Conservation (phyloP, 2,888 invertebrate genomes). For the Palloptera scutellata region DNA sequence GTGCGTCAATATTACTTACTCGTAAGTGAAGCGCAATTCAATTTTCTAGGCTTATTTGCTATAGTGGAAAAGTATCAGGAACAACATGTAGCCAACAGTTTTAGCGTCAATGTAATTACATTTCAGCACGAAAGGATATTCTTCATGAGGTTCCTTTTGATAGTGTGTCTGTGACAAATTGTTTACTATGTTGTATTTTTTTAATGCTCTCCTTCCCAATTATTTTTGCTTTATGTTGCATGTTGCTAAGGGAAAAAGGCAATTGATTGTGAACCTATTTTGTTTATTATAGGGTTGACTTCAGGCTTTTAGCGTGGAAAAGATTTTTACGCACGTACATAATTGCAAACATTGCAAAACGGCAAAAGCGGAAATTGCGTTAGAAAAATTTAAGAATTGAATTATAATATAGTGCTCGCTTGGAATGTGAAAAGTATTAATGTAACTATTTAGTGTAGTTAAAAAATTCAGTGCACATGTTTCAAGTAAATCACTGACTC, state of each 20-base stretch:
- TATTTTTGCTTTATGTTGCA: background rate
- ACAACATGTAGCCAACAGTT: background rate
- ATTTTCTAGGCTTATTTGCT: slow-evolving; percentile 22
- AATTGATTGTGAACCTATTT: background rate
- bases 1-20: slow-evolving; percentile 3
- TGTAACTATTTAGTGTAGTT: too few species aligned
- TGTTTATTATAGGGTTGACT: background rate
- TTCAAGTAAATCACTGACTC: too few species aligned
- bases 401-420: too few species aligned
- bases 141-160: background rate
- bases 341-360: too few species aligned
- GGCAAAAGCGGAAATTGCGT: too few species aligned
- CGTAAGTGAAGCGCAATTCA: slow-evolving; percentile 28
- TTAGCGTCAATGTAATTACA: background rate
- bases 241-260: background rate
- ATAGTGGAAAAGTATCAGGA: too few species aligned
- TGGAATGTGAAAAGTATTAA: too few species aligned
- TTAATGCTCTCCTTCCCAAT: background rate
- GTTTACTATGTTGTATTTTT: background rate
- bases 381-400: too few species aligned
- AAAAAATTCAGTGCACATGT: too few species aligned
- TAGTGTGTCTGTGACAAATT: background rate
- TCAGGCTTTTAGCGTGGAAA: too few species aligned
- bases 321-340: too few species aligned
- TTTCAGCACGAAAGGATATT: background rate